Evolutionary conservation across 2,113 vertebrate genomes (phyloP), one percentile per base, ranked within the genome.

Genomic region (Charina bottae): DNA sequence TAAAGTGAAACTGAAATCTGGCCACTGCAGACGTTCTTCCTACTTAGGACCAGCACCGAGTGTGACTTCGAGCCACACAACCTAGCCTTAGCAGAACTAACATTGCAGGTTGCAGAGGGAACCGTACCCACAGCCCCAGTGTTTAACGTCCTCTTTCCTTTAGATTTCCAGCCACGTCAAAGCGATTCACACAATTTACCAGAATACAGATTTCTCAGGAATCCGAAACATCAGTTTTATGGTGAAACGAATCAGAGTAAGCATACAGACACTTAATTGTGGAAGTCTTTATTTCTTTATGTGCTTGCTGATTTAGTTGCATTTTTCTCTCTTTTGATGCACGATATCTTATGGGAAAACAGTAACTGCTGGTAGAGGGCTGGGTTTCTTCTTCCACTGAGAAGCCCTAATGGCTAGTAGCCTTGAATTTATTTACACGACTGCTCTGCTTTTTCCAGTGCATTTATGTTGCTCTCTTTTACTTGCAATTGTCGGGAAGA

Each of bases 121-220:
- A 42, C 37, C 2, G 1, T 55, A 28, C 1, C 1, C 26, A 60
- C 46, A 42, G 19, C 83, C 13, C 19, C 3, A 4, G 4, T 5
- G 4, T 91, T 72, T 3, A 37, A n/a, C 87, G 46, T 24, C 23
- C 58, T 60, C 86, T 26, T 1, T 60, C 94, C 94, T 92, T 92
- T 96, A 99, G 99, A 99, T 99, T 94, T 99, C 99, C 96, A 99
- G 99, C 96, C 99, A 99, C 0, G 99, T 99, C 23, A 99, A 99
- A 97, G 99, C 99, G 0, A 99, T 99, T 90, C 98, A 99, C 97
- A 98, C 98, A 59, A 98, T 99, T 97, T 99, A 99, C 96, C 98
- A 99, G 97, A 97, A 96, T 93, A 99, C 99, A 62, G 98, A 99
- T 97, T 99, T 99, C 97, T 97, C 98, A 85, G 99, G 99, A 90